Conservation (phyloP, 2,113 vertebrate species). For the Alethe castanea region DNA sequence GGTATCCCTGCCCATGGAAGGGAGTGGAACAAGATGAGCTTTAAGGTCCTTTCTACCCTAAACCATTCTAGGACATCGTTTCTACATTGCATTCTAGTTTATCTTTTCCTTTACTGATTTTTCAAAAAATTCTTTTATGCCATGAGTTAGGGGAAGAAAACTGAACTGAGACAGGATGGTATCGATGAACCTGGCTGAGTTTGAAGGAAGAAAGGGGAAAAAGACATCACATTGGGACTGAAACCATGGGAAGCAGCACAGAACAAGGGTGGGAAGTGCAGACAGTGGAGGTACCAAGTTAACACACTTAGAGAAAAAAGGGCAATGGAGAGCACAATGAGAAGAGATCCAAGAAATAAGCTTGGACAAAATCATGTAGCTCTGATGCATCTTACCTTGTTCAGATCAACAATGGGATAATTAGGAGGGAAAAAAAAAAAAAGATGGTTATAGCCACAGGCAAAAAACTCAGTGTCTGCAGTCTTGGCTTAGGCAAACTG, state of each 20-base stretch:
- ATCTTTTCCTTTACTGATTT: neutral
- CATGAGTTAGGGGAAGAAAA: neutral
- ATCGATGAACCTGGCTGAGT: rapidly evolving
- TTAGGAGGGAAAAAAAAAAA: neutral
- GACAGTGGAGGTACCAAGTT: neutral
- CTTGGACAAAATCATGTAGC: neutral
- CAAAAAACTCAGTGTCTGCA: neutral
- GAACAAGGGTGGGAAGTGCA: neutral
- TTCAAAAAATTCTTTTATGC: neutral
- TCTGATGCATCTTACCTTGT: neutral
- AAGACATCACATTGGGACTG: neutral
- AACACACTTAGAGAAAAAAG: neutral
- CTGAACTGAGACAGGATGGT: neutral
- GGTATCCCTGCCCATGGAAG: rapidly evolving
- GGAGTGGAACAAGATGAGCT: neutral
- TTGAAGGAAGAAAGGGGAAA: neutral
- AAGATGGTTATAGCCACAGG: neutral
- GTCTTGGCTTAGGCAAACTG: neutral
- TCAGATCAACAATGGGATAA: neutral
- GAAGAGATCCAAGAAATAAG: neutral
- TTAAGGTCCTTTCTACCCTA: neutral
- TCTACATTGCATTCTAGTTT: neutral
- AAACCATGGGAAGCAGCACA: neutral
- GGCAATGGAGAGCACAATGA: neutral
- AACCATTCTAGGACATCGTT: neutral